Conservation (phyloP, 2,797 vertebrate species). For the Hirundo rustica region DNA sequence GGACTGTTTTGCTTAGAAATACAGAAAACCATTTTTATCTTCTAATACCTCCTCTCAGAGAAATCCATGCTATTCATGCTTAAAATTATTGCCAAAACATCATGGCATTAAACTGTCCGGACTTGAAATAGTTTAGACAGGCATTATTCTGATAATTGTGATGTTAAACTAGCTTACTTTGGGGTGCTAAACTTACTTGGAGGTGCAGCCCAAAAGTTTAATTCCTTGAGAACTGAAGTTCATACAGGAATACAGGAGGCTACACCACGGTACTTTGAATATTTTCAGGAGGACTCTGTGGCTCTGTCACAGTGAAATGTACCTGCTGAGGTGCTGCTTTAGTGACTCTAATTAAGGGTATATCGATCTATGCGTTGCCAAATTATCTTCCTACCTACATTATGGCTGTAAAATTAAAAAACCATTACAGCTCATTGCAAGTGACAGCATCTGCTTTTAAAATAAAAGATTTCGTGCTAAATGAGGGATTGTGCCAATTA, state of each 20-base stretch:
- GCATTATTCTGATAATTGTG: not conserved
- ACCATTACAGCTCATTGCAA: not conserved
- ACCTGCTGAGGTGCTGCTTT: not conserved
- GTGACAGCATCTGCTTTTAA: not conserved
- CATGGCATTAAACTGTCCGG: not conserved
- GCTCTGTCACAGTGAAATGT: not conserved
- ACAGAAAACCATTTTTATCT: not conserved
- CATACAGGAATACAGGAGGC: not conserved
- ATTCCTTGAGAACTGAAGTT: not conserved
- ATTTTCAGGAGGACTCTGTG: not conserved
- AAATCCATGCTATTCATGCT: not conserved
- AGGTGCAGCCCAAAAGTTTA: not conserved
- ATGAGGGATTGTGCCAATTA: not conserved
- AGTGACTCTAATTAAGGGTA: not conserved
- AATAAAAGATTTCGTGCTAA: slow-evolving; percentile 12
- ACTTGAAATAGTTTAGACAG: not conserved
- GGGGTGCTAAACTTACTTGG: not conserved
- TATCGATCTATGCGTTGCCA: not conserved
- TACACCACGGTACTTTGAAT: not conserved
- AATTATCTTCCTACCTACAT: not conserved
- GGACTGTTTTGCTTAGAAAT: not conserved
- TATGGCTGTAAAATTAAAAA: not conserved
- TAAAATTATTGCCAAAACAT: not conserved
- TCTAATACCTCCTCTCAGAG: not conserved
- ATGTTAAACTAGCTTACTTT: not conserved